Evolutionary conservation across 2,113 vertebrate genomes (phyloP).

Genomic region (Menura novaehollandiae): DNA sequence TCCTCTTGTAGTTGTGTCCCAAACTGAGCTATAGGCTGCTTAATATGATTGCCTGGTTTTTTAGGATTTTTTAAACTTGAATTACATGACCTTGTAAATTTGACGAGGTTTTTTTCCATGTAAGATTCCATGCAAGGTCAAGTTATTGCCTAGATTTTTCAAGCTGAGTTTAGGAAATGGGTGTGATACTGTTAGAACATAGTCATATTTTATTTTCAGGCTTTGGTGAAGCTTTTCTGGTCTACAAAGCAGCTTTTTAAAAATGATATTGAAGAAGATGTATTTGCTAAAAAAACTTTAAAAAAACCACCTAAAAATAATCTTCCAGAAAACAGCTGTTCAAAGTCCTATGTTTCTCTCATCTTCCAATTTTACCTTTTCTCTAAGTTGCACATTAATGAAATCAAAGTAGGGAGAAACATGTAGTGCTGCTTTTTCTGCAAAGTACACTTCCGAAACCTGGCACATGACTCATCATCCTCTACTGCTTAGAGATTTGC

Average conservation of each 20-base stretch:
- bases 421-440: not conserved
- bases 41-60: not conserved
- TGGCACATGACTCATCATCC: not conserved
- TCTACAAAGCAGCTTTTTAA: not conserved
- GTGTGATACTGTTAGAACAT: not conserved
- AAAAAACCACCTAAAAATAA: not conserved
- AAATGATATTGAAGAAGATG: not conserved
- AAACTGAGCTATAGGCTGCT: not conserved
- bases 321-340: not conserved
- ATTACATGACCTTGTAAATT: not conserved
- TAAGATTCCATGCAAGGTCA: not conserved
- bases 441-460: not conserved
- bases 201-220: not conserved
- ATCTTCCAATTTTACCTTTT: not conserved
- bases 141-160: not conserved
- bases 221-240: not conserved
- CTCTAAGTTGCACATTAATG: not conserved
- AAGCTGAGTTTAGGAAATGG: not conserved
- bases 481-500: not conserved
- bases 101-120: not conserved
- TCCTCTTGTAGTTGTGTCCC: not conserved
- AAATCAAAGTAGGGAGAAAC: not conserved
- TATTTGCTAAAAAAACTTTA: not conserved
- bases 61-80: not conserved
- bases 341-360: not conserved